These are phyloP conservation scores for Arvicanthis niloticus DNA, from an alignment of 2,113 vertebrate species.

Conservation along the genomic window DNA sequence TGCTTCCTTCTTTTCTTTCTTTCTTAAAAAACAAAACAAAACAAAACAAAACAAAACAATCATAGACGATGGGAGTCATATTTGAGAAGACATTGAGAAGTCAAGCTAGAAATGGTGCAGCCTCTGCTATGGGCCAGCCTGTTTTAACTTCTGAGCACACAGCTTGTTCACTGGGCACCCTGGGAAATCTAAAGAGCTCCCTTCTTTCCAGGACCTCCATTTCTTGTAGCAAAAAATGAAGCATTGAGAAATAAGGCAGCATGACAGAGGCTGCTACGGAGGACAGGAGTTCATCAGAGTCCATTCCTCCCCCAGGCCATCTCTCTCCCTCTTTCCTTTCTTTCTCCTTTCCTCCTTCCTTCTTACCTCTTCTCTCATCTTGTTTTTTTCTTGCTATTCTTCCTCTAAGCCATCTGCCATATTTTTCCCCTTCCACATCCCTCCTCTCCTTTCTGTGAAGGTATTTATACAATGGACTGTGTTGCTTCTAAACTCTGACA, in stretches of 20 bases:
- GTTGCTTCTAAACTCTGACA: not conserved
- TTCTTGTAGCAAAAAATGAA: not conserved
- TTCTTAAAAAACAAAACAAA: too few relatives aligned
- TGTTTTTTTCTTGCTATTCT: not conserved
- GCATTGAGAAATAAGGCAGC: not conserved
- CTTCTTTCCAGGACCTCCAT: not conserved
- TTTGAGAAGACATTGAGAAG: not conserved
- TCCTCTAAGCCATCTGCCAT: fast-evolving
- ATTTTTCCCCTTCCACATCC: too few relatives aligned
- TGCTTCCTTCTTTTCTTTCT: too few relatives aligned
- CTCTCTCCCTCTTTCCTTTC: not conserved
- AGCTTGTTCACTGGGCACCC: not conserved
- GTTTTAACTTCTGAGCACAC: not conserved
- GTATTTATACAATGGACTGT: not conserved
- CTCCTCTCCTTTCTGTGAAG: not conserved
- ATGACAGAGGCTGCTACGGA: not conserved
- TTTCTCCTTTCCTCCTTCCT: too few relatives aligned
- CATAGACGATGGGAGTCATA: not conserved
- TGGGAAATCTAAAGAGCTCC: not conserved
- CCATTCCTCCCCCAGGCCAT: too few relatives aligned
- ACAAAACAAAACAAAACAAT: not conserved
- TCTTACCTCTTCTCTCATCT: fast-evolving
- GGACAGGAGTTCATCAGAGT: not conserved
- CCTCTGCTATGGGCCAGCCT: not conserved
- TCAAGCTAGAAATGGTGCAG: not conserved